Evolutionary conservation across 2,888 invertebrate species (phyloP).

Genomic region (Leptinotarsa tumamoca): DNA sequence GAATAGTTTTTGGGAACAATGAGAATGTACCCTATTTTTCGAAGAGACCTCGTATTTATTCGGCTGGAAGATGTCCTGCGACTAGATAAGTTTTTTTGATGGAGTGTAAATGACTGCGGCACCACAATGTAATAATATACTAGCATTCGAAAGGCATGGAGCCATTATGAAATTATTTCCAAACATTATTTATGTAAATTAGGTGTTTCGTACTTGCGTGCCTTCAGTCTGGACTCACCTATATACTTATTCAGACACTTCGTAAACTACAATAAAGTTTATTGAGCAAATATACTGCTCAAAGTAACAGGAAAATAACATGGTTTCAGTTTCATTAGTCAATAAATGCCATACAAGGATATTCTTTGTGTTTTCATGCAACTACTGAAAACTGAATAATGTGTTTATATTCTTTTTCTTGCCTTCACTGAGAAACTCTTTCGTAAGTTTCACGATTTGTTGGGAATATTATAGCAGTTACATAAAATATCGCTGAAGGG

Average conservation of each 20-base stretch:
- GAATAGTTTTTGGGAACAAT: too few relatives aligned
- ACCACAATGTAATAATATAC: slow-evolving; percentile 21
- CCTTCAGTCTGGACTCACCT: slow-evolving; percentile 16
- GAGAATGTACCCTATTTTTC: too few relatives aligned
- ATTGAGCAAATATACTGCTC: slow-evolving; percentile 13
- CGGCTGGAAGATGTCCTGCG: background rate
- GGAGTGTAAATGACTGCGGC: slow-evolving; percentile 7
- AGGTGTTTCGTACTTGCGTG: slow-evolving; percentile 23
- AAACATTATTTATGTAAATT: slow-evolving; percentile 41
- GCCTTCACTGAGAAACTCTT: too few relatives aligned
- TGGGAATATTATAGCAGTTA: too few relatives aligned
- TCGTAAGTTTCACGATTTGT: too few relatives aligned
- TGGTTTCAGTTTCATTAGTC: slow-evolving; percentile 7
- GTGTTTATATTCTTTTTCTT: too few relatives aligned
- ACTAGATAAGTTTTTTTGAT: slow-evolving; percentile 11
- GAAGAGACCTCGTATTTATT: background rate
- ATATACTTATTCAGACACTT: slow-evolving; percentile 20
- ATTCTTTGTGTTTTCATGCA: background rate
- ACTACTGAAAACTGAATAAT: background rate
- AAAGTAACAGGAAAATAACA: slow-evolving; percentile 17
- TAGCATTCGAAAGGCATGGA: slow-evolving; percentile 26
- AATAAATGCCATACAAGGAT: background rate
- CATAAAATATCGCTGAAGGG: too few relatives aligned
- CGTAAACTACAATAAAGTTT: slow-evolving; percentile 18
- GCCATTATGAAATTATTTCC: slow-evolving; percentile 34